Percentiles rank a stretch among this genome's conserved stretches.
phyloP scores from a whole-genome alignment of 1,140 invertebrate species.

The Brachystomella parvula region DNA sequence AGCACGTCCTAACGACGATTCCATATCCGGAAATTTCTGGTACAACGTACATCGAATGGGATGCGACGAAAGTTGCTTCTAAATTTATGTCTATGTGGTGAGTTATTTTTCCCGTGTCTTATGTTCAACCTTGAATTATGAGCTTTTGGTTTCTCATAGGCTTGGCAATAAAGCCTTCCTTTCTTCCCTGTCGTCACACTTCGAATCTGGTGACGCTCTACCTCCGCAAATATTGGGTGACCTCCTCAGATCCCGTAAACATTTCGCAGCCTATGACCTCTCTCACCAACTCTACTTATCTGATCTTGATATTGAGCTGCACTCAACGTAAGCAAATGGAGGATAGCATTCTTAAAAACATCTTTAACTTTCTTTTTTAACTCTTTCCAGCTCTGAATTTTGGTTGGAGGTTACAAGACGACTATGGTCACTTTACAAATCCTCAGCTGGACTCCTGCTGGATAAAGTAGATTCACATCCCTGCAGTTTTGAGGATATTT shows the following conservation, averaged over 20 bases:
- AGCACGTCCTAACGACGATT: slow-evolving; percentile 69
- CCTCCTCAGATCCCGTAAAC: slow-evolving; percentile 55
- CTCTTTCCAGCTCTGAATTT: slow-evolving; percentile 51
- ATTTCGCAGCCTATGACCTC: slow-evolving; percentile 69
- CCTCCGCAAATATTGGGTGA: slow-evolving; percentile 56
- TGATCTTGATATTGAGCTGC: slow-evolving; percentile 74
- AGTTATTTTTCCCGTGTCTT: not conserved
- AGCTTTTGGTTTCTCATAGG: no score
- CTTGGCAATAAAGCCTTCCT: slow-evolving; percentile 63
- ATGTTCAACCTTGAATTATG: no score
- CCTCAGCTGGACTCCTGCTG: slow-evolving; percentile 48
- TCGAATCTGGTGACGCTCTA: slow-evolving; percentile 60
- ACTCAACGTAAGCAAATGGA: slow-evolving; percentile 52
- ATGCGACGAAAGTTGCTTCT: slow-evolving; percentile 68
- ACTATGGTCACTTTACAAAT: slow-evolving; percentile 68
- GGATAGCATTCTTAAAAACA: not conserved
- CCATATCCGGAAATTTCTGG: slow-evolving; percentile 76
- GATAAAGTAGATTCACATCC: slow-evolving; percentile 69
- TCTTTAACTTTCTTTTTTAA: not conserved
- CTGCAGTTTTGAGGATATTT: slow-evolving; percentile 66
- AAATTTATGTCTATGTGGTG: slow-evolving; percentile 71
- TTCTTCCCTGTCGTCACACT: slow-evolving; percentile 62
- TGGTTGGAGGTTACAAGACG: slow-evolving; percentile 68
- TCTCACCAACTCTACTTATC: slow-evolving; percentile 73
- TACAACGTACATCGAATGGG: slow-evolving; percentile 81